A percentile compares a stretch with the other conserved stretches of the same genome.
Evolutionary conservation across 2,888 invertebrate species (phyloP).

Genomic region (Orchesella flavescens): DNA sequence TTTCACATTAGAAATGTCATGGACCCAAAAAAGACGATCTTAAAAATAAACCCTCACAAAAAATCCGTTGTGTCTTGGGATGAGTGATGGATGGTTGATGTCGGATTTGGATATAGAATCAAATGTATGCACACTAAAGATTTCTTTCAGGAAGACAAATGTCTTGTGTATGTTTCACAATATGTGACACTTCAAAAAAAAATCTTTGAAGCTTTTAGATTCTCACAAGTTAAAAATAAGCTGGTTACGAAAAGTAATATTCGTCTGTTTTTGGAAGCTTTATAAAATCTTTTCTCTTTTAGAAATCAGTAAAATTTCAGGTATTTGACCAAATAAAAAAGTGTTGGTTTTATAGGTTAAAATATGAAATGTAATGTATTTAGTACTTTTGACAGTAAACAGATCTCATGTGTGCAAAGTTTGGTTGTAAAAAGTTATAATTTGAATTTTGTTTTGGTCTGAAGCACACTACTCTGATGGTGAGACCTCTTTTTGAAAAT

Average conservation of each 20-base stretch:
- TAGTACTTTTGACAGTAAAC: neutral
- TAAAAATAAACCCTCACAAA: neutral
- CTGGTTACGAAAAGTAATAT: neutral
- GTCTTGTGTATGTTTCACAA: neutral
- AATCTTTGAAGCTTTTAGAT: neutral
- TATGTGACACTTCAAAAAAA: slow-evolving; percentile 25
- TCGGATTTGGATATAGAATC: neutral
- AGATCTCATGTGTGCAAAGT: neutral
- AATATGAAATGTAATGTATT: neutral
- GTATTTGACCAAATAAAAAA: neutral
- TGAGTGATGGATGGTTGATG: neutral
- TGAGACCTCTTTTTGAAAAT: too few species aligned
- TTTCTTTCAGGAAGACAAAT: slow-evolving; percentile 14
- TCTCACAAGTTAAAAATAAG: neutral
- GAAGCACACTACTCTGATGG: neutral
- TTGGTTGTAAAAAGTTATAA: neutral
- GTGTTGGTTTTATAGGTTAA: too few species aligned
- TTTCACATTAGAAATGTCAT: neutral
- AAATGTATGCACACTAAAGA: too few species aligned
- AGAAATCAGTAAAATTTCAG: neutral
- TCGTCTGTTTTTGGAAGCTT: neutral
- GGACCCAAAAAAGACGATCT: neutral
- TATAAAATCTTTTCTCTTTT: slow-evolving; percentile 15
- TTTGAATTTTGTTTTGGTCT: too few species aligned
- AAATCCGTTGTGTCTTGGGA: neutral